Evolutionary conservation across 2,888 invertebrate species (phyloP).

Genomic region (Xestia sexstrigata): DNA sequence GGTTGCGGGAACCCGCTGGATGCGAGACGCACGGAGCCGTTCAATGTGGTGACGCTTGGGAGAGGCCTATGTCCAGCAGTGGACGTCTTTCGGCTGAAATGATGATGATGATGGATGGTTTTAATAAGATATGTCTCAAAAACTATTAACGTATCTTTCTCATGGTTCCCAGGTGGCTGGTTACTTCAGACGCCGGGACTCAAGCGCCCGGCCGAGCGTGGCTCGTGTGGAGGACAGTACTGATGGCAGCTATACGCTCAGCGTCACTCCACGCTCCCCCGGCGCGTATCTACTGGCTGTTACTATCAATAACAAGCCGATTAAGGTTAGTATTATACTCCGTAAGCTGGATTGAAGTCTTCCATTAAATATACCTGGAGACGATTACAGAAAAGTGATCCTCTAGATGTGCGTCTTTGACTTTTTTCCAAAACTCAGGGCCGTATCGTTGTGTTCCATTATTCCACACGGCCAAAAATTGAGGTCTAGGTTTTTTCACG

Average conservation of each 20-base stretch:
- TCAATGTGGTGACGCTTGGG: too few relatives aligned
- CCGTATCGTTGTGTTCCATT: background rate
- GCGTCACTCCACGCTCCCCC: slow-evolving; percentile 91
- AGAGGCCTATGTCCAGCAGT: too few relatives aligned
- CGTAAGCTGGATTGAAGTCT: background rate
- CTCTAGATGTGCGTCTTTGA: background rate
- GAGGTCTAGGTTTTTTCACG: background rate
- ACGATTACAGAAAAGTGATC: too few relatives aligned
- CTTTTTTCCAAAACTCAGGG: background rate
- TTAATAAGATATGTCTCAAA: background rate
- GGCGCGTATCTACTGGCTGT: slow-evolving; percentile 92
- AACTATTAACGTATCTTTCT: background rate
- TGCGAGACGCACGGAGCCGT: too few relatives aligned
- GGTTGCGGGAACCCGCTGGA: too few relatives aligned
- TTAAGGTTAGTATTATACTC: slow-evolving; percentile 88
- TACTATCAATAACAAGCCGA: slow-evolving; percentile 91
- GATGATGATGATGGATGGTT: background rate
- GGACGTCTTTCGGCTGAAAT: too few relatives aligned
- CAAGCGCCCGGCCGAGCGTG: slow-evolving; percentile 82
- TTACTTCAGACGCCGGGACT: slow-evolving; percentile 85
- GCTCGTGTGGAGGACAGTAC: slow-evolving; percentile 91
- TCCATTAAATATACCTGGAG: too few relatives aligned
- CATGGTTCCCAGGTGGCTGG: slow-evolving; percentile 86
- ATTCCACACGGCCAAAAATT: background rate
- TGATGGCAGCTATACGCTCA: slow-evolving; percentile 92